phyloP scores from a whole-genome alignment of 2,113 vertebrate species.

The Myanophis thanlyinensis region DNA sequence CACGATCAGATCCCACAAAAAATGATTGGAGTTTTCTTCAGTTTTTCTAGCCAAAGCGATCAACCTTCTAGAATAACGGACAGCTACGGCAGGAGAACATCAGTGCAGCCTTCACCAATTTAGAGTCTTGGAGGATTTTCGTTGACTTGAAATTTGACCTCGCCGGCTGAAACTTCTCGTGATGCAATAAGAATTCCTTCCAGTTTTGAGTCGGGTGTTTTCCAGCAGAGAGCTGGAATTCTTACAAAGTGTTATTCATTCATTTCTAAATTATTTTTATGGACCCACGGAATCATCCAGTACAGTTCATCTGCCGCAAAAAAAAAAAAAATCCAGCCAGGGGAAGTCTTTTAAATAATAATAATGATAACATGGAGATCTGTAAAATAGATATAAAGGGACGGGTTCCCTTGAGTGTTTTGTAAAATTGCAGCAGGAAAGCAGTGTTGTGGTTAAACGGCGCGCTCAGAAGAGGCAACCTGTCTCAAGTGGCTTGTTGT shows the following conservation, averaged over 20 bases:
- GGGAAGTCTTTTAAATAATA: background rate
- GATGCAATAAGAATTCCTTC: background rate
- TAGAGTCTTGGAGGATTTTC: background rate
- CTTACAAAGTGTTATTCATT: background rate
- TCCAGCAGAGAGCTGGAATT: background rate
- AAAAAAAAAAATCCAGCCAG: slow-evolving; percentile 37
- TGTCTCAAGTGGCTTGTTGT: slow-evolving; percentile 16
- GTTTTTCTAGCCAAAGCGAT: background rate
- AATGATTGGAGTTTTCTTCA: background rate
- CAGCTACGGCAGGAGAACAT: too few species aligned
- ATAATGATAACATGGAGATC: slow-evolving; percentile 35
- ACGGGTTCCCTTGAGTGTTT: slow-evolving; percentile 57
- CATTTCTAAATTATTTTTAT: background rate
- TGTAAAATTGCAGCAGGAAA: background rate
- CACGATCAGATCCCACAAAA: background rate
- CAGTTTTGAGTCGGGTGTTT: background rate
- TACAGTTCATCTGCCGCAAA: slow-evolving; percentile 46
- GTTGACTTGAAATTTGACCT: background rate
- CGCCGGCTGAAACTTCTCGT: background rate
- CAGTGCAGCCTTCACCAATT: background rate
- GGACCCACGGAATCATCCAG: slow-evolving; percentile 23
- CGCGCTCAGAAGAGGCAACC: background rate
- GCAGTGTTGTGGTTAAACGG: background rate
- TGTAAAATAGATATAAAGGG: slow-evolving; percentile 57
- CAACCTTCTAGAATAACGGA: background rate